These are phyloP conservation scores for Rapana venosa DNA, from an alignment of 2,888 invertebrate species.

Conservation along the genomic window DNA sequence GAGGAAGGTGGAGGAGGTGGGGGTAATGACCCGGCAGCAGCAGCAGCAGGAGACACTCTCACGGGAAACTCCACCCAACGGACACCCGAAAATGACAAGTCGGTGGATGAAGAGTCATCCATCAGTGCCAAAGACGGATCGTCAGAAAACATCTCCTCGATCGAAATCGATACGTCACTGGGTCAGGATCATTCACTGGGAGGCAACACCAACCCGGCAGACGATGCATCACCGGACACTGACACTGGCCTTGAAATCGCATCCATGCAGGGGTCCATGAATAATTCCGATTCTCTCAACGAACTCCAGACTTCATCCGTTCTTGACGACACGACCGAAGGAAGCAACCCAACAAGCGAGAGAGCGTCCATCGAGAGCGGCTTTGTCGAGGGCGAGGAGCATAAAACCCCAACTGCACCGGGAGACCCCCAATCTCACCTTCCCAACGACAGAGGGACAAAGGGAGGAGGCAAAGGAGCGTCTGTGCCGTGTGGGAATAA, in stretches of 20 bases:
- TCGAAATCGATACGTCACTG: conserved; percentile 2
- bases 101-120: background rate
- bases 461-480: background rate
- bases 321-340: background rate
- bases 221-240: background rate
- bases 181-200: background rate
- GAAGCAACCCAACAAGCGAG: background rate
- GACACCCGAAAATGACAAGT: background rate
- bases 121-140: background rate
- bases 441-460: background rate
- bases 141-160: background rate
- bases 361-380: background rate
- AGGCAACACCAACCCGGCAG: background rate
- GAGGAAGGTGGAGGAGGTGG: background rate
- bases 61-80: background rate
- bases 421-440: background rate
- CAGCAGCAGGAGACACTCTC: background rate
- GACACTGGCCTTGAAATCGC: background rate
- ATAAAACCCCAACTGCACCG: background rate
- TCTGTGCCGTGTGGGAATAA: background rate
- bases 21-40: background rate
- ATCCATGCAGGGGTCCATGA: background rate
- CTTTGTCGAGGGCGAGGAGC: background rate
- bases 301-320: background rate
- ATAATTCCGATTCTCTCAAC: background rate